Conservation (phyloP, 2,888 invertebrate genomes). For the Drosophila rubida region DNA sequence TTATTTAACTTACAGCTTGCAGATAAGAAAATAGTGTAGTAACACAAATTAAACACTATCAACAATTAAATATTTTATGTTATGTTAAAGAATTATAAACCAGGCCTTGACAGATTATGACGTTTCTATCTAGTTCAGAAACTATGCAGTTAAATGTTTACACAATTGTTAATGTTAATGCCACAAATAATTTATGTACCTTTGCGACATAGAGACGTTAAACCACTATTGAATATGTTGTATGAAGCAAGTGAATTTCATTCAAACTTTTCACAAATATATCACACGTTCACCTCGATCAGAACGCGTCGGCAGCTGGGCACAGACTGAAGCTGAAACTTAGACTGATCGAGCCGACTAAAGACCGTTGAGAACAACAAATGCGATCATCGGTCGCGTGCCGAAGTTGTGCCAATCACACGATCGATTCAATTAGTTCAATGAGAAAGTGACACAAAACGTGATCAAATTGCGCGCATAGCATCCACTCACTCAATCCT, state of each 20-base stretch:
- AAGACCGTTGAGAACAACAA: conserved; percentile 6
- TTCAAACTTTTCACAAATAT: neutral
- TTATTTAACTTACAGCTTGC: neutral
- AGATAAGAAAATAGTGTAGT: neutral
- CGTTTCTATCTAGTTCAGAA: neutral
- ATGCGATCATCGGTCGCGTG: conserved; percentile 55
- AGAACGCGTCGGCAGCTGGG: conserved; percentile 36
- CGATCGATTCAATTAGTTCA: conserved; percentile 57
- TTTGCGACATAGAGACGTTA: conserved; percentile 22
- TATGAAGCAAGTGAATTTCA: neutral
- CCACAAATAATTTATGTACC: conserved; percentile 21
- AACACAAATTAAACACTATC: neutral
- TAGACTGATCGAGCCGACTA: neutral
- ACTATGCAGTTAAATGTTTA: conserved; percentile 36
- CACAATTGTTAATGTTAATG: conserved; percentile 54
- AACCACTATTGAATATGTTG: conserved; percentile 14
- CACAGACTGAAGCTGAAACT: conserved; percentile 41
- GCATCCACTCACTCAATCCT: conserved; percentile 8
- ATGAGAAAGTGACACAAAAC: conserved; percentile 49
- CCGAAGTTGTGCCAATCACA: conserved; percentile 44
- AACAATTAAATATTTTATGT: neutral
- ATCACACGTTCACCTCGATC: conserved; percentile 10
- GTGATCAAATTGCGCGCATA: conserved; percentile 49
- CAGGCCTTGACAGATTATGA: neutral
- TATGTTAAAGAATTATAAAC: neutral